Conservation (phyloP, 2,113 vertebrate species). For the Hydrolagus affinis region DNA sequence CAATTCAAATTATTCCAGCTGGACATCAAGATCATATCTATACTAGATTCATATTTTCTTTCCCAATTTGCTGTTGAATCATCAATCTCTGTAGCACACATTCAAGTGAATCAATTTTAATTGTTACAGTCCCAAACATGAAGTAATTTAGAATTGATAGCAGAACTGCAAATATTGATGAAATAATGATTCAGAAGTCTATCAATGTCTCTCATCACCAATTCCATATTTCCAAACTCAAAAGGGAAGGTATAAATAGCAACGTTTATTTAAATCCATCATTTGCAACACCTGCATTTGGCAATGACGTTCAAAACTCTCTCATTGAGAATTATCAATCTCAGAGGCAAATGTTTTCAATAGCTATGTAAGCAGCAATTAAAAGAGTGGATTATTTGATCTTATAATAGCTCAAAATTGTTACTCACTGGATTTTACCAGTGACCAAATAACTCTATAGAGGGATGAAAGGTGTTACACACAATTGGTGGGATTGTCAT, state of each 20-base stretch:
- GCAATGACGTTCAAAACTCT: neutral
- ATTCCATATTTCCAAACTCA: constrained; percentile 9
- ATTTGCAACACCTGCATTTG: constrained; percentile 14
- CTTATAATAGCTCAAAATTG: neutral
- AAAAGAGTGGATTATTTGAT: neutral
- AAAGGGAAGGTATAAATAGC: constrained; percentile 4
- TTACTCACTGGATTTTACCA: neutral
- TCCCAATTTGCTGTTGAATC: neutral
- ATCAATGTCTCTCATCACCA: constrained; percentile 16
- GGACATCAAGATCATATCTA: neutral
- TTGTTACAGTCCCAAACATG: neutral
- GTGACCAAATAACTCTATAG: neutral
- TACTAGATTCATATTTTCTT: neutral
- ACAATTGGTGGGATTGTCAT: neutral
- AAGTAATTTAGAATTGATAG: neutral
- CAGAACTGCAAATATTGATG: neutral
- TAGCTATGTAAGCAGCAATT: neutral
- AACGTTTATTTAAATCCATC: constrained; percentile 17
- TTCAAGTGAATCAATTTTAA: neutral
- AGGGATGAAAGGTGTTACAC: neutral
- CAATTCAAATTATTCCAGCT: neutral
- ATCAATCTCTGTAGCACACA: neutral
- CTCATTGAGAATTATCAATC: neutral
- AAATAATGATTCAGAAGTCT: constrained; percentile 11
- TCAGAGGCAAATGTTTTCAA: neutral